These are phyloP conservation scores for Cervus canadensis DNA, from an alignment of 2,113 vertebrate species.

Conservation along the genomic window DNA sequence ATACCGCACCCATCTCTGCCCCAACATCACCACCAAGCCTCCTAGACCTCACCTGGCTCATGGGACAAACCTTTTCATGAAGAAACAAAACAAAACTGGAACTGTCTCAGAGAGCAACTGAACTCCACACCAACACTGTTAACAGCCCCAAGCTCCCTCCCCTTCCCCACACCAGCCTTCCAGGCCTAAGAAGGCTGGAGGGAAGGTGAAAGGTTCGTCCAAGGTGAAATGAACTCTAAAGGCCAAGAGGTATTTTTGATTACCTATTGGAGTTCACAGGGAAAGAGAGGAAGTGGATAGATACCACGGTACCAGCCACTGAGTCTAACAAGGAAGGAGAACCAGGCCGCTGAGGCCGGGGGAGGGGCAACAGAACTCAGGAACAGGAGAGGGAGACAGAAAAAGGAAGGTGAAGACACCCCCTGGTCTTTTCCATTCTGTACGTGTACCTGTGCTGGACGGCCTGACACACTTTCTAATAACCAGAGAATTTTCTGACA, in stretches of 20 bases:
- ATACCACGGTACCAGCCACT: rapidly evolving
- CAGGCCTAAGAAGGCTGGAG: neutral
- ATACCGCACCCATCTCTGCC: neutral
- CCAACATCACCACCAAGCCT: neutral
- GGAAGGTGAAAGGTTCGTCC: neutral
- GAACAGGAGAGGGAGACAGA: neutral
- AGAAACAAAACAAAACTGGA: neutral
- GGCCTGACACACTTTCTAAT: no score
- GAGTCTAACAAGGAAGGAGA: neutral
- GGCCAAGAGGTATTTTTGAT: neutral
- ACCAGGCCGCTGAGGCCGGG: rapidly evolving
- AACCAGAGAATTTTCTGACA: neutral
- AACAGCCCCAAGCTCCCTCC: neutral
- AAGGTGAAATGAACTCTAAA: neutral
- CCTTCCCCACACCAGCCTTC: neutral
- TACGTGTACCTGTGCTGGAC: neutral
- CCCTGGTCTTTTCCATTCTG: neutral
- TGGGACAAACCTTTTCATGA: neutral
- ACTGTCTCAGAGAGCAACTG: neutral
- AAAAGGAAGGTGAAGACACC: neutral
- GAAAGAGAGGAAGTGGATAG: neutral
- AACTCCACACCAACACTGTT: neutral
- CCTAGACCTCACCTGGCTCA: neutral
- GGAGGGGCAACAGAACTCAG: neutral
- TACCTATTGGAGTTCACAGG: neutral